Base-by-base conservation (phyloP, 2,888 invertebrate species). In the Schizaphis graminum region DNA sequence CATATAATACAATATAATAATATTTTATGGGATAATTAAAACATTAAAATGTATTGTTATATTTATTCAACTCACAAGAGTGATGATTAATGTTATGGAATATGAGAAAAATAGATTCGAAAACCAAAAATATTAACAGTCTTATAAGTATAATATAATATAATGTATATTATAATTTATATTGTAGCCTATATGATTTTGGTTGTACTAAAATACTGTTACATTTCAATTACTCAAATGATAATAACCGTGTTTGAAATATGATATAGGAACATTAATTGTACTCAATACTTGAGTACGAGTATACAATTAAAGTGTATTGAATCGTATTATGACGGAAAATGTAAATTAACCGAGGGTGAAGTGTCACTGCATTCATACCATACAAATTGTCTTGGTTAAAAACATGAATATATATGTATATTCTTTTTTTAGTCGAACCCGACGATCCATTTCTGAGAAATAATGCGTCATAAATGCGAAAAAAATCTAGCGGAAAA, bases 401-500 rank as follows among this genome's bases (percentile, higher is more conserved):
- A 28, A 56, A 84, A 91, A 41, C n/a, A 4, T 41, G 84, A 35
- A 35, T 21, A 35, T 61, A 61, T 35, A 67, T 35, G n/a, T 35
- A 21, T 11, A 87, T 10, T n/a, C 26, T 28, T 53, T 91, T 91
- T 91, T 85, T 44, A 85, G 47, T 35, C n/a, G 11, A 49, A 91
- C 21, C 44, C n/a, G 47, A 21, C 35, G 87, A 85, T 24, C 57
- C 57, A 41, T 91, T 91, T 91, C 56, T 7, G 5, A 85, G 21
- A 91, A 91, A 61, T 57, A 91, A 47, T 35, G 53, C 57, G 85
- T 47, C 91, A 86, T 85, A 84, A 16, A 85, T 26, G 4, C 41
- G 57, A 21, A 91, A n/a, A 86, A 91, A 85, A 61, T 49, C 92
- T 61, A 92, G 86, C 92, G 92, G 86, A 61, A 92, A 92, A 87